phyloP scores from a whole-genome alignment of 2,888 invertebrate species.

The Cistogaster globosa region DNA sequence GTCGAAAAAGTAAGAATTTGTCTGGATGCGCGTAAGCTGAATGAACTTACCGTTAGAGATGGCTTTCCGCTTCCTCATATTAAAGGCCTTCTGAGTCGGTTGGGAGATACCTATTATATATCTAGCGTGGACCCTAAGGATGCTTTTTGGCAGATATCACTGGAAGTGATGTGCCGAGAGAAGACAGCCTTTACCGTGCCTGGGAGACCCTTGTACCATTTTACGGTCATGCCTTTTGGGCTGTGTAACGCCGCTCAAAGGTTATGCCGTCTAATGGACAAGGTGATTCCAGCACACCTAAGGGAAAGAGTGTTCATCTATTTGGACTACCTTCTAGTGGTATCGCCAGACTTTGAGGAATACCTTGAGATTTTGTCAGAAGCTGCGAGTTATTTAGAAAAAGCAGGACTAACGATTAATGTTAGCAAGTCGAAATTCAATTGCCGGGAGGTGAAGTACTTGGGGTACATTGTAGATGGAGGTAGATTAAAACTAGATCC shows the following conservation, averaged over 20 bases:
- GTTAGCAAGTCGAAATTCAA: too few relatives aligned
- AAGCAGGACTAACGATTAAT: too few relatives aligned
- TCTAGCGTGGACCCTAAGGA: neutral
- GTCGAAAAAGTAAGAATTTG: too few relatives aligned
- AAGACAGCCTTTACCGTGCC: neutral
- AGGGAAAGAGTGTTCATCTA: too few relatives aligned
- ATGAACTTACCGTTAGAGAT: neutral
- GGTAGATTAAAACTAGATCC: neutral
- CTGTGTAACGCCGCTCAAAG: neutral
- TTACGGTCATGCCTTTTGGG: neutral
- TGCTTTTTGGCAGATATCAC: neutral
- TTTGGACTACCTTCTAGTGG: too few relatives aligned
- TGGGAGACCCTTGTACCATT: neutral
- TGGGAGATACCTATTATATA: neutral
- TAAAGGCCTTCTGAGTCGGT: neutral
- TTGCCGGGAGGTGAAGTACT: neutral
- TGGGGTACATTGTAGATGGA: neutral
- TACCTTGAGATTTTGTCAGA: too few relatives aligned
- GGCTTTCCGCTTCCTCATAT: neutral
- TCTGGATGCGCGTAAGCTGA: too few relatives aligned
- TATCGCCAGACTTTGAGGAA: too few relatives aligned
- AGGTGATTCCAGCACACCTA: too few relatives aligned
- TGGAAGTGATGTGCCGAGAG: neutral
- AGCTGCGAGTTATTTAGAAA: too few relatives aligned
- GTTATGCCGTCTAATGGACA: too few relatives aligned